Evolutionary conservation across 2,888 invertebrate species (phyloP).

Genomic region (Julus scandinavius): DNA sequence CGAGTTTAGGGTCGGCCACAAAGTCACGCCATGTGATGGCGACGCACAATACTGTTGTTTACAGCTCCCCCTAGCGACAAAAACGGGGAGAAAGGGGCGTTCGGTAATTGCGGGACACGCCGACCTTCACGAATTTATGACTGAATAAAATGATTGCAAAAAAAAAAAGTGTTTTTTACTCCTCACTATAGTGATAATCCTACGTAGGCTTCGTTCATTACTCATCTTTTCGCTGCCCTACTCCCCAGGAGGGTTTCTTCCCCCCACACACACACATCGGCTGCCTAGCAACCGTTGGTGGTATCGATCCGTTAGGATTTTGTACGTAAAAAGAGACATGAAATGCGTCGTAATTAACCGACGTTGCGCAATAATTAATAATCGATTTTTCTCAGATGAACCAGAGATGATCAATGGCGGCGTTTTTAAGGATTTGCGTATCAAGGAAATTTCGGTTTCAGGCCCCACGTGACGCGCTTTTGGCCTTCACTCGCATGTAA

Average conservation of each 20-base stretch:
- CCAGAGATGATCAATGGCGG: not conserved
- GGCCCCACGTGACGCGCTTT: not conserved
- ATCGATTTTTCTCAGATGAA: not conserved
- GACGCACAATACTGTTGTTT: not conserved
- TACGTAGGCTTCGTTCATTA: not conserved
- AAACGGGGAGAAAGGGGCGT: too few species aligned
- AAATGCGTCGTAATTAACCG: constrained; percentile 13
- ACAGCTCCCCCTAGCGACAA: too few species aligned
- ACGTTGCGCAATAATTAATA: constrained; percentile 8
- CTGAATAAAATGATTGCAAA: not conserved
- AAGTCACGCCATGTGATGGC: not conserved
- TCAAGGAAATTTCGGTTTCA: constrained; percentile 16
- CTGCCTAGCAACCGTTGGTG: not conserved
- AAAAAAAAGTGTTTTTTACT: constrained; percentile 1
- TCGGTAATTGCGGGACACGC: too few species aligned
- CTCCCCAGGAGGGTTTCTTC: not conserved
- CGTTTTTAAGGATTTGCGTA: constrained; percentile 12
- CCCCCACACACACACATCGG: not conserved
- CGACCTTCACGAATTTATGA: not conserved
- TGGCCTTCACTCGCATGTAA: not conserved
- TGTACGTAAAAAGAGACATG: not conserved
- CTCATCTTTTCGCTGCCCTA: not conserved
- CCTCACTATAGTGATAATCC: not conserved
- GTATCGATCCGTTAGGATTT: constrained; percentile 20
- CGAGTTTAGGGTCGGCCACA: not conserved